Percentiles rank a stretch among this genome's conserved stretches.
Conservation (phyloP, 1,140 invertebrate species). For the Drosophila subpulchrella region DNA sequence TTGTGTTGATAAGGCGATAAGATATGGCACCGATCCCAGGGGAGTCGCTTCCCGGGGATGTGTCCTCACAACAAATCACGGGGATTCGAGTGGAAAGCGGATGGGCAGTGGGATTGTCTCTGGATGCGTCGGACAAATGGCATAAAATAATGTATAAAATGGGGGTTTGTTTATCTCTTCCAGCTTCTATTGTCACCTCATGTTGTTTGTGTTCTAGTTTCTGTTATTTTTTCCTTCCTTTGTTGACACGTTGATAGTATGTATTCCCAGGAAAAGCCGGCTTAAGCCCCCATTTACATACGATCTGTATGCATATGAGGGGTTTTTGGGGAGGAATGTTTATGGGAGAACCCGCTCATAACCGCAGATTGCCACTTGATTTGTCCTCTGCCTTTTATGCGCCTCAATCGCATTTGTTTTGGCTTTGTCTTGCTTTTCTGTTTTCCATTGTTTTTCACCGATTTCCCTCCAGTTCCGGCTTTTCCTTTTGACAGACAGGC, state of each 20-base stretch:
- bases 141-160: slow-evolving; percentile 26
- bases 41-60: slow-evolving; percentile 6
- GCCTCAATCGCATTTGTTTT: slow-evolving; percentile 40
- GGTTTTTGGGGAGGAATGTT: neutral
- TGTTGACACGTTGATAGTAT: slow-evolving; percentile 22
- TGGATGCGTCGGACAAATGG: slow-evolving; percentile 1
- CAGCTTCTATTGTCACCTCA: slow-evolving; percentile 10
- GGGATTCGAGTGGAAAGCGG: neutral
- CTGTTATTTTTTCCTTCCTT: neutral
- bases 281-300: slow-evolving; percentile 71
- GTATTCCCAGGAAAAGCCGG: slow-evolving; percentile 40
- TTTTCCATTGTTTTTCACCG: neutral
- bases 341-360: slow-evolving; percentile 59
- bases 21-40: slow-evolving; percentile 37
- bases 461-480: slow-evolving; percentile 20
- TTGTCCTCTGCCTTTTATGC: slow-evolving; percentile 49
- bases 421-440: slow-evolving; percentile 25
- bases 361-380: slow-evolving; percentile 69
- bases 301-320: slow-evolving; percentile 40
- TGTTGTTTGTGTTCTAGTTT: neutral
- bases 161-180: slow-evolving; percentile 11
- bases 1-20: slow-evolving; percentile 55
- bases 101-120: neutral
- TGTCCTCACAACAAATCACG: slow-evolving; percentile 17
- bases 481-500: slow-evolving; percentile 24